Percentiles rank a stretch among this genome's conserved stretches.
These are phyloP conservation scores for Drosophila tsacasi DNA, from an alignment of 1,140 invertebrate species.

Conservation along the genomic window DNA sequence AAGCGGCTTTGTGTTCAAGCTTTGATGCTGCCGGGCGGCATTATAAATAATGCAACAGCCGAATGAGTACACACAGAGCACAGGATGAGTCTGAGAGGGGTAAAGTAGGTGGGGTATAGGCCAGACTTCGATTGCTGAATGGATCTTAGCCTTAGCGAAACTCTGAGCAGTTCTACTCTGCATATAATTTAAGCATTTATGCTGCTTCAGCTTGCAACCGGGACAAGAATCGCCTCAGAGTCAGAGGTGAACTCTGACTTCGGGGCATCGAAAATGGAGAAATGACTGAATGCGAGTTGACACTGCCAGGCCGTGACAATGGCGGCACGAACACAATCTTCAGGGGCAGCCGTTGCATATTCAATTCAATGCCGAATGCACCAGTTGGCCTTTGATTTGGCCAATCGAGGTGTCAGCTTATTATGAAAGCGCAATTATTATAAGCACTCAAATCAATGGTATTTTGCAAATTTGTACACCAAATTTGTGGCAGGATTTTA, in stretches of 20 bases:
- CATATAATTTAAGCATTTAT: too few relatives aligned
- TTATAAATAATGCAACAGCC: constrained; percentile 51
- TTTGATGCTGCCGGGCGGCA: constrained; percentile 12
- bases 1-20: constrained; percentile 49
- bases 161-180: background rate
- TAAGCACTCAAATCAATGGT: background rate
- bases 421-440: background rate
- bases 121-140: too few relatives aligned
- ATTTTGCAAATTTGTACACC: background rate
- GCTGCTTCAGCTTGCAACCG: background rate
- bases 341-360: constrained; percentile 20
- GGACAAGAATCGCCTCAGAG: background rate
- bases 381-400: constrained; percentile 1
- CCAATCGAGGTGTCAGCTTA: background rate
- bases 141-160: background rate
- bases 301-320: constrained; percentile 5
- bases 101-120: background rate
- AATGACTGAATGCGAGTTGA: constrained; percentile 23
- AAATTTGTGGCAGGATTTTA: background rate
- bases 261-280: too few relatives aligned
- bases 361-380: constrained; percentile 27
- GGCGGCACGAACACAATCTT: constrained; percentile 6
- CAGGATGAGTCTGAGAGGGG: background rate
- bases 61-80: background rate
- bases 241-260: constrained; percentile 8